Conservation (phyloP, 2,113 vertebrate species). For the Passer montanus region DNA sequence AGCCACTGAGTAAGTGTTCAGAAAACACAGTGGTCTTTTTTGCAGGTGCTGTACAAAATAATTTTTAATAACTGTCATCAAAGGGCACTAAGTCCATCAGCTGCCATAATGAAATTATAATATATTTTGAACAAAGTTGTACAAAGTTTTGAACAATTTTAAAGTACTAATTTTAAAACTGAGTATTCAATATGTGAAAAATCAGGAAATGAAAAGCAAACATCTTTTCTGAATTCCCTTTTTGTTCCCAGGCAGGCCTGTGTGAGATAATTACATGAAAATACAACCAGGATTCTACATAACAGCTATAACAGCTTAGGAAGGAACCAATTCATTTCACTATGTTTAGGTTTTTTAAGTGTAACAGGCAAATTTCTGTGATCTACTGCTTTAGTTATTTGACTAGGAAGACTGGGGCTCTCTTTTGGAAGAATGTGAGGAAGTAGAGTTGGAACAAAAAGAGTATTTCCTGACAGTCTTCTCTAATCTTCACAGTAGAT, state of each 20-base stretch:
- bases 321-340: neutral
- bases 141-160: no score
- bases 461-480: neutral
- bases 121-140: neutral
- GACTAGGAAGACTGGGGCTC: neutral
- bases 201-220: neutral
- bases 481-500: neutral
- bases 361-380: neutral
- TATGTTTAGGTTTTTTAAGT: neutral
- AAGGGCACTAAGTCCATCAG: neutral
- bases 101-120: neutral
- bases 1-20: neutral
- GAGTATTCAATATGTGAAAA: neutral
- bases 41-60: neutral
- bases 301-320: neutral
- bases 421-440: neutral
- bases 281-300: neutral
- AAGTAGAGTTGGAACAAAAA: neutral
- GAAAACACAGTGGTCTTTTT: neutral
- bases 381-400: neutral
- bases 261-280: neutral
- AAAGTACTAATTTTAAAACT: neutral
- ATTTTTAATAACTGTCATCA: neutral
- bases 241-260: neutral
- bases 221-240: neutral